These are phyloP conservation scores for Tribolium freemani DNA, from an alignment of 2,888 invertebrate genomes.

Conservation along the genomic window DNA sequence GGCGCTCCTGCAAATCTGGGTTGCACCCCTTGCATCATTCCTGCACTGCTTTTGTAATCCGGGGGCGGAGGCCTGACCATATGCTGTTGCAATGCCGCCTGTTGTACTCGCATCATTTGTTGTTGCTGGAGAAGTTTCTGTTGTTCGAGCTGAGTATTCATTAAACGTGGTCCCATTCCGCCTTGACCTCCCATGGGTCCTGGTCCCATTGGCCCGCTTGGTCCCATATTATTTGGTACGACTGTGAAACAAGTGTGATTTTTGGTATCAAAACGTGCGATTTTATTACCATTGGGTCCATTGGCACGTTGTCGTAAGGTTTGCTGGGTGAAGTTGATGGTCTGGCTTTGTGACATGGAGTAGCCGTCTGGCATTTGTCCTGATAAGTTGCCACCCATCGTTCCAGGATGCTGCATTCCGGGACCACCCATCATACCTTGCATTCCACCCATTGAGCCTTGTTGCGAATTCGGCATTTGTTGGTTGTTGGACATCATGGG, in stretches of 20 bases:
- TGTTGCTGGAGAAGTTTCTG: slow-evolving; percentile 69
- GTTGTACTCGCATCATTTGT: slow-evolving; percentile 74
- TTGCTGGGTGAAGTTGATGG: slow-evolving; percentile 87
- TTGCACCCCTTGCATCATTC: slow-evolving; percentile 66
- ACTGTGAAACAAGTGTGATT: background rate
- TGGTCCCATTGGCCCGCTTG: slow-evolving; percentile 53
- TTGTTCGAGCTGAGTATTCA: slow-evolving; percentile 63
- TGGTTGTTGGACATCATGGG: slow-evolving; percentile 49
- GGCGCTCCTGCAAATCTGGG: slow-evolving; percentile 69
- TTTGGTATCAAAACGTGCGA: background rate
- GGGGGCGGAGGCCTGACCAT: slow-evolving; percentile 83
- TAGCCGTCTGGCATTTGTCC: slow-evolving; percentile 71
- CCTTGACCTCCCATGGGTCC: slow-evolving; percentile 56
- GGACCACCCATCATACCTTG: slow-evolving; percentile 14
- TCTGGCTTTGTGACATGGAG: slow-evolving; percentile 86
- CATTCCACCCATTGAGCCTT: slow-evolving; percentile 50
- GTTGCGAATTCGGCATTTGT: slow-evolving; percentile 50
- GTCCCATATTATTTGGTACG: slow-evolving; percentile 53
- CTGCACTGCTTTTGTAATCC: slow-evolving; percentile 83
- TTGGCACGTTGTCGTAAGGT: slow-evolving; percentile 73
- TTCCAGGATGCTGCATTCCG: background rate
- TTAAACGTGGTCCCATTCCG: slow-evolving; percentile 50
- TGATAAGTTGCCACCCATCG: slow-evolving; percentile 57
- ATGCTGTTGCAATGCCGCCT: slow-evolving; percentile 61
- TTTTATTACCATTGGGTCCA: slow-evolving; percentile 57